Conservation (phyloP, 2,888 invertebrate genomes). For the Eristalis tenax region DNA sequence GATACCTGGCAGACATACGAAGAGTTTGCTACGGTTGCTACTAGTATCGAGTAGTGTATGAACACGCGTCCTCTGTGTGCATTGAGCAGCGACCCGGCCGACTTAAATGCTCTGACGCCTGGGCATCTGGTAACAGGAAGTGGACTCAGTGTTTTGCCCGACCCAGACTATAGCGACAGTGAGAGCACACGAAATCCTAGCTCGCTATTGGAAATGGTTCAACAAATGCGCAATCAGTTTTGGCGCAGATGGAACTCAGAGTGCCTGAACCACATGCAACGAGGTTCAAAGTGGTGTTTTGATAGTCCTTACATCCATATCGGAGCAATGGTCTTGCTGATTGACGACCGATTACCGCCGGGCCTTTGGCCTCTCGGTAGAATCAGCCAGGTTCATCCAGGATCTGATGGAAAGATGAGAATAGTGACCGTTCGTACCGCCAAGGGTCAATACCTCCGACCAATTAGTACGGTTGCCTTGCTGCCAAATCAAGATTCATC, state of each 20-base stretch:
- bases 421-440: constrained; percentile 21
- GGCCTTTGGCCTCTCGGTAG: constrained; percentile 32
- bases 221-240: neutral
- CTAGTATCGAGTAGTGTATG: too few relatives aligned
- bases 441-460: too few relatives aligned
- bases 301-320: too few relatives aligned
- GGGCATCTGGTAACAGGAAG: neutral
- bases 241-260: neutral
- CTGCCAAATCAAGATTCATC: too few relatives aligned
- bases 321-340: constrained; percentile 2
- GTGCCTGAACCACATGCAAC: neutral
- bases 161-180: neutral
- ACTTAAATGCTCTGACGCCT: constrained; percentile 1
- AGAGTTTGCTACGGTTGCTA: too few relatives aligned
- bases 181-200: neutral
- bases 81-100: constrained; percentile 6
- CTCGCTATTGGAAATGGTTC: neutral
- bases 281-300: too few relatives aligned
- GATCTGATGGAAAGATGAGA: constrained; percentile 27
- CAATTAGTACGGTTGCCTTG: too few relatives aligned
- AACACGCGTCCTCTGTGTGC: constrained; percentile 21
- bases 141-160: neutral
- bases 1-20: too few relatives aligned
- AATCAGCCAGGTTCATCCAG: constrained; percentile 26
- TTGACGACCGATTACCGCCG: constrained; percentile 31